A percentile compares a stretch with the other conserved stretches of the same genome.
phyloP scores from a whole-genome alignment of 2,888 invertebrate genomes.

The Noctua fimbriata region DNA sequence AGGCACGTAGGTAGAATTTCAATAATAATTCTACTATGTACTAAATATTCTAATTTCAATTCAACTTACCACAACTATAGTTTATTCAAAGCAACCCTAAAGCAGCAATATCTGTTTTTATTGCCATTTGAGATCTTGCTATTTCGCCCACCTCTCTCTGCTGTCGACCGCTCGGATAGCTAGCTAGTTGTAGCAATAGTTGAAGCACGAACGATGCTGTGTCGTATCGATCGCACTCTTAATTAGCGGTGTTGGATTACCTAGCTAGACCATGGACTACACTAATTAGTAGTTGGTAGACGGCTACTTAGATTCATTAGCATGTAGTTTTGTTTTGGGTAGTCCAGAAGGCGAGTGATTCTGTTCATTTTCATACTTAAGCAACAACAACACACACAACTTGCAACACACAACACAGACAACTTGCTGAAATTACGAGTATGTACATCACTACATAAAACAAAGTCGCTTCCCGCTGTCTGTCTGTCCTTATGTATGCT shows the following conservation, averaged over 20 bases:
- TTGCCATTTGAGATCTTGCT: conserved; percentile 53
- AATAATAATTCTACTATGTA: too few relatives aligned
- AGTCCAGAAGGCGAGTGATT: not conserved
- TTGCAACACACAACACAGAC: too few relatives aligned
- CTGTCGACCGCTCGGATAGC: not conserved
- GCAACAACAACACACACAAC: too few relatives aligned
- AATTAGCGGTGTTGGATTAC: conserved; percentile 40
- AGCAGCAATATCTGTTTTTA: conserved; percentile 57
- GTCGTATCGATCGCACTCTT: conserved; percentile 34
- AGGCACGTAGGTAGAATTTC: too few relatives aligned
- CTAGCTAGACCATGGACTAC: not conserved
- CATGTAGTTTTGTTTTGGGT: not conserved
- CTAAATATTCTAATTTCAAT: too few relatives aligned
- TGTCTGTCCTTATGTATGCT: too few relatives aligned
- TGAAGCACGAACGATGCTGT: conserved; percentile 5
- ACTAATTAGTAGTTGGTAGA: conserved; percentile 21
- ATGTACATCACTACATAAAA: too few relatives aligned
- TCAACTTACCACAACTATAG: not conserved
- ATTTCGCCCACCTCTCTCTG: conserved; percentile 31
- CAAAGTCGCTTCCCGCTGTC: too few relatives aligned
- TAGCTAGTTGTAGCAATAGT: not conserved
- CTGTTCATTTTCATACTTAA: not conserved
- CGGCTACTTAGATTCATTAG: not conserved
- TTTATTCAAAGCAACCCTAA: conserved; percentile 44
- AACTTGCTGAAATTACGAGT: too few relatives aligned